These are phyloP conservation scores for Liposcelis brunnea DNA, from an alignment of 2,888 invertebrate genomes.

Conservation along the genomic window DNA sequence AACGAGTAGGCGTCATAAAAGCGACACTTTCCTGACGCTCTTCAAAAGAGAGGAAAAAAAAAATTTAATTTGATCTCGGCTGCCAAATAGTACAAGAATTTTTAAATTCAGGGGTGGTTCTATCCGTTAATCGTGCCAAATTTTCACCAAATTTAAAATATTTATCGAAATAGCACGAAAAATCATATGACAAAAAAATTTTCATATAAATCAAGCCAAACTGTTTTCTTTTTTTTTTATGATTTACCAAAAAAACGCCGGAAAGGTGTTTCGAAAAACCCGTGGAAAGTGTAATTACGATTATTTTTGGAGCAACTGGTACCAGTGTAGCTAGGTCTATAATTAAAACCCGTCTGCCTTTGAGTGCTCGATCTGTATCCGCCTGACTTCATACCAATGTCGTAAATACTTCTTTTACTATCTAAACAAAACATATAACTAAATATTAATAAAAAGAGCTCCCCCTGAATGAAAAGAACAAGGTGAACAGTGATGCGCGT, in stretches of 20 bases:
- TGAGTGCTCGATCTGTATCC: conserved; percentile 6
- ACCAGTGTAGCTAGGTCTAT: conserved; percentile 10
- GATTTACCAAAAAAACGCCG: conserved; percentile 69
- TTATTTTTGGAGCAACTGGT: conserved; percentile 24
- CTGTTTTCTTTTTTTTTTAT: too few species aligned
- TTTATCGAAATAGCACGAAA: too few species aligned
- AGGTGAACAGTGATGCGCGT: too few species aligned
- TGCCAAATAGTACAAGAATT: too few species aligned
- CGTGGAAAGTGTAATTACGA: conserved; percentile 56
- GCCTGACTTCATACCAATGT: not conserved
- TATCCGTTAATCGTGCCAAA: too few species aligned
- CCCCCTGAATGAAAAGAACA: not conserved
- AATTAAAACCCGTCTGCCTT: conserved; percentile 19
- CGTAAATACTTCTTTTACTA: conserved; percentile 7
- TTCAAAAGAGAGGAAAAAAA: conserved; percentile 3
- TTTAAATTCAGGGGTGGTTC: too few species aligned
- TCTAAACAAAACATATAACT: conserved; percentile 9
- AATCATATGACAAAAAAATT: not conserved
- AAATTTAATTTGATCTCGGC: not conserved
- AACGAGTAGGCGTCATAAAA: conserved; percentile 2
- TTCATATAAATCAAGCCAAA: conserved; percentile 13
- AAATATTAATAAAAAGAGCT: not conserved
- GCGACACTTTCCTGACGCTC: not conserved
- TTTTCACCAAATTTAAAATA: too few species aligned
- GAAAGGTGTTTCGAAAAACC: conserved; percentile 76